Base-by-base conservation (phyloP, 2,113 vertebrate genomes). In the Corythoichthys haematopterus region DNA sequence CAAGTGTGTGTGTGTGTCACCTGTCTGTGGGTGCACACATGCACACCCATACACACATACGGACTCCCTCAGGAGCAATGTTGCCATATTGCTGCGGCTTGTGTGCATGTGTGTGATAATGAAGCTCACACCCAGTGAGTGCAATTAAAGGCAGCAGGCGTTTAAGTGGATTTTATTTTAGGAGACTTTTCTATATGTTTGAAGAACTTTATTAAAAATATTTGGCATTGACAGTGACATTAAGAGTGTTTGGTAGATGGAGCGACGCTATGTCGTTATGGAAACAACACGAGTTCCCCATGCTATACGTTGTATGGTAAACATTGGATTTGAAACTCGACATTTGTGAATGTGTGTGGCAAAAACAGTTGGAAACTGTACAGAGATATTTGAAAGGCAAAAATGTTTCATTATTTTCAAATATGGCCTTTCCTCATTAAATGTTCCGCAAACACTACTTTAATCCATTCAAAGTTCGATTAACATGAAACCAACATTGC, bases 61-160 rank as follows among this genome's bases (percentile, higher is more conserved):
- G 46, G 65, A 28, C 45, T 79, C 87, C 75, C 77, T 0, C 75
- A 74, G 85, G 83, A 77, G 72, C 81, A 84, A 14, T 36, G 55
- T 57, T 57, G 55, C 55, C 33, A 36, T 57, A 36, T 37, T 57
- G 47, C 47, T 50, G 47, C 47, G 1, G 13, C 40, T 50, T 13
- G 47, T 15, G 55, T 36, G 12, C 6, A 43, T 43, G 53, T 12
- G 55, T 13, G 20, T 57, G 38, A 11, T n/a, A 20, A 61, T 61
- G 59, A 61, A 61, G 38, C 16, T 10, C 40, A 61, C 6, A 43
- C 36, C 38, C 9, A 43, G 9, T 16, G 9, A 61, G 13, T 4
- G 55, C 55, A 57, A 57, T 57, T 57, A 57, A 43, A 57, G 55
- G 6, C 13, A 10, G 33, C 5, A 45, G 37, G 16, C 16, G 37